phyloP scores from a whole-genome alignment of 1,140 invertebrate species.

The Drosophila pseudoananassae region DNA sequence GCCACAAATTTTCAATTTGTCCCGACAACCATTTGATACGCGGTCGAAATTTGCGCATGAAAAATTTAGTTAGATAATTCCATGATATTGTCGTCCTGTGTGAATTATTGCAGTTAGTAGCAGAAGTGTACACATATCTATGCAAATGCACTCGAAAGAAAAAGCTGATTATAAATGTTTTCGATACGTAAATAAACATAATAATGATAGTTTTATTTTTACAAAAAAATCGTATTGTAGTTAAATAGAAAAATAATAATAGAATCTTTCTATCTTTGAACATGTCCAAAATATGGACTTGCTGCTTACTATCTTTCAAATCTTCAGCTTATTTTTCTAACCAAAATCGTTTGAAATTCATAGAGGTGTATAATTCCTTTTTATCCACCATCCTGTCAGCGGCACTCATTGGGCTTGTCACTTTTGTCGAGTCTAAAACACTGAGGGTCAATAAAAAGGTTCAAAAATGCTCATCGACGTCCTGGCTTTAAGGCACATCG shows the following conservation, averaged over 20 bases:
- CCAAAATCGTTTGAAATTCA: too few species aligned
- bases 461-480: constrained; percentile 14
- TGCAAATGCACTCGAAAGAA: constrained; percentile 9
- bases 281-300: too few species aligned
- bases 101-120: constrained; percentile 26
- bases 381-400: constrained; percentile 28
- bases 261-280: too few species aligned
- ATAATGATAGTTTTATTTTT: not conserved
- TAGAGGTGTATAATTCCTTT: constrained; percentile 6
- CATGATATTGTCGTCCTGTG: constrained; percentile 26
- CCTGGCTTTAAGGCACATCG: constrained; percentile 32
- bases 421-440: constrained; percentile 31
- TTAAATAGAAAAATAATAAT: not conserved
- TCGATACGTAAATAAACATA: not conserved
- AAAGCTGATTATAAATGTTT: constrained; percentile 1
- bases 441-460: constrained; percentile 61
- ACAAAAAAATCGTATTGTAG: not conserved
- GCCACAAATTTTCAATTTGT: constrained; percentile 45
- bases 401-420: constrained; percentile 28
- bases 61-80: constrained; percentile 54
- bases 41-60: constrained; percentile 40
- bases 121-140: constrained; percentile 5
- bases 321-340: too few species aligned
- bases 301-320: too few species aligned
- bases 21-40: constrained; percentile 32